Evolutionary conservation across 2,888 invertebrate genomes (phyloP), one percentile per base, ranked within the genome.

Genomic region (Noctua comes): DNA sequence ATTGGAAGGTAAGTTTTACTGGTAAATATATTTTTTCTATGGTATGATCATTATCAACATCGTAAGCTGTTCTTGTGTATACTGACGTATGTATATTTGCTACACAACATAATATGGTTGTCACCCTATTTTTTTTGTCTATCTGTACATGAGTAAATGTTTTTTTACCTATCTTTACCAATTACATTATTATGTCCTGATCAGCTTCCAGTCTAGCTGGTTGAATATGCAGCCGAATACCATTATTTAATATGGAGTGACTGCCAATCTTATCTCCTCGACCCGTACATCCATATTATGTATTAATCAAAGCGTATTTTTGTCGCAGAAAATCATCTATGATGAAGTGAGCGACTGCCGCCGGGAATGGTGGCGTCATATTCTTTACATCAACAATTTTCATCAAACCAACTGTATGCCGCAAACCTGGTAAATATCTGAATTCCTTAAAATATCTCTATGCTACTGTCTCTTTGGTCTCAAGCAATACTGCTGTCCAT

Each of bases 371-470:
- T 94, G 93, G 93, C 70, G 78, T 1, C 89, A 93, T 76, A 48
- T 93, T 7, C 85, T 94, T 2, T 93, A 91, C 77, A 77, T 94
- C 40, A 92, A 93, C 84, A 94, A 93, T 79, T 93, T 86, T 76
- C 72, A 82, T 10, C n/a, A 48, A 24, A 71, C 84, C 0, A 36
- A 13, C 65, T 91, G 92, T 77, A 80, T 89, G 77, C 24, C 76
- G 4, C 91, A 91, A 0, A 79, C 90, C 8, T 93, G 93, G 93
- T 92, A 78, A 87, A 80, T 84, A 70, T 64, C 4, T 8, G 11
- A 40, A 57, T 51, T 7, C 7, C 40, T 68, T 48, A 36, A 43
- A 57, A 40, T 62, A 31, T 62, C 8, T 31, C 18, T 18, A 8
- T 10, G 8, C 8, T 21, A 8, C 31, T 31, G n/a, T 57, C 13